Evolutionary conservation across 2,888 invertebrate genomes (phyloP).

Genomic region (Zhuqinia jingwanae): DNA sequence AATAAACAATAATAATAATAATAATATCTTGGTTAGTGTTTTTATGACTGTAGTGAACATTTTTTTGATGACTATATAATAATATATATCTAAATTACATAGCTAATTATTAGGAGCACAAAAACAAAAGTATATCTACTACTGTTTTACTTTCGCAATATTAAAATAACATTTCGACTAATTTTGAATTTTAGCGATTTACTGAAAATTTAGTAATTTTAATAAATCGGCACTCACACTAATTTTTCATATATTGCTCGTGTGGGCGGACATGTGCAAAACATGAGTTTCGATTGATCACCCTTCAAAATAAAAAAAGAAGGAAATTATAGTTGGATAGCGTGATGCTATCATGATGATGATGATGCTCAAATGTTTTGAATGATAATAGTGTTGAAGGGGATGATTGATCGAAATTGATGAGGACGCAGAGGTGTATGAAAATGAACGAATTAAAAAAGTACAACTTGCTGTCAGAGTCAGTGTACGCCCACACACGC

Average conservation of each 20-base stretch:
- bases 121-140: too few relatives aligned
- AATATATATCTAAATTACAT: background rate
- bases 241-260: background rate
- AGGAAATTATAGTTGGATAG: too few relatives aligned
- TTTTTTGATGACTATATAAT: too few relatives aligned
- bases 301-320: too few relatives aligned
- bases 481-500: slow-evolving; percentile 23
- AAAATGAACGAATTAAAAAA: background rate
- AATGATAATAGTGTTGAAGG: too few relatives aligned
- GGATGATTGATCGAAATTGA: background rate
- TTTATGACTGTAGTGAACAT: too few relatives aligned
- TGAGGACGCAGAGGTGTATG: slow-evolving; percentile 4
- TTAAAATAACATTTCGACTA: too few relatives aligned
- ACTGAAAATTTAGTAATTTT: background rate
- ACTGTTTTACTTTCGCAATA: too few relatives aligned
- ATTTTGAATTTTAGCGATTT: background rate
- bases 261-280: background rate
- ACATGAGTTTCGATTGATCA: background rate
- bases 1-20: too few relatives aligned
- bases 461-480: background rate
- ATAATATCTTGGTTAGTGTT: too few relatives aligned
- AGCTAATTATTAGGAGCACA: background rate
- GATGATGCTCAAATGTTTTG: too few relatives aligned
- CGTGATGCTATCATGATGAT: too few relatives aligned
- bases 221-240: background rate